Percentiles rank a stretch among this genome's conserved stretches.
These are phyloP conservation scores for Lepus americanus DNA, from an alignment of 2,113 vertebrate genomes.

Conservation along the genomic window DNA sequence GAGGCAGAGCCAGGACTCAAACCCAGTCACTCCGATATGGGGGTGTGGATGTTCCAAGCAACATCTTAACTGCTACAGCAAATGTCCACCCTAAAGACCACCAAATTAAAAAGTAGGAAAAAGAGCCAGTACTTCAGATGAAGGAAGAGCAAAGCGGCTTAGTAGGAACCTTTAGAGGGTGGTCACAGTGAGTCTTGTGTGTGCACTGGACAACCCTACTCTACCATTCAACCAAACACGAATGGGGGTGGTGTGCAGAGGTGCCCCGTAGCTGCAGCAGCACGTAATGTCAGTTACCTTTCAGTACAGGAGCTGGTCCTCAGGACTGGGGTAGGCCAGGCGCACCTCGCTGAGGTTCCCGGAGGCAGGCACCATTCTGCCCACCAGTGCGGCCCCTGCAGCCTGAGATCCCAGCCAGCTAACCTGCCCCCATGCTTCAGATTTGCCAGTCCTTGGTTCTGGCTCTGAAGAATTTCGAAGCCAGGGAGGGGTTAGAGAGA, in stretches of 20 bases:
- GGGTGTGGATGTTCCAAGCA: too few relatives aligned
- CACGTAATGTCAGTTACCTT: background rate
- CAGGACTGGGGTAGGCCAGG: background rate
- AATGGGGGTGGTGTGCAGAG: background rate
- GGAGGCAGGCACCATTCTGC: background rate
- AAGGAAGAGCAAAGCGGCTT: background rate
- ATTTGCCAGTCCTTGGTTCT: background rate
- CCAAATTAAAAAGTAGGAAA: background rate
- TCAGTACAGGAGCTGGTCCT: background rate
- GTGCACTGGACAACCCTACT: background rate
- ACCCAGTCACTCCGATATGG: too few relatives aligned
- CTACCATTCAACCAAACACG: background rate
- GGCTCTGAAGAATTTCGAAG: background rate
- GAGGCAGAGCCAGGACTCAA: too few relatives aligned
- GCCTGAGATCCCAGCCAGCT: background rate
- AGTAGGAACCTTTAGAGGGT: background rate
- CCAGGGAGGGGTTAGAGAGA: background rate
- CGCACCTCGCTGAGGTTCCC: background rate
- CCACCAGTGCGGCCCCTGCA: background rate
- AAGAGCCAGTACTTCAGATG: background rate
- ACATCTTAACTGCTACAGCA: too few relatives aligned
- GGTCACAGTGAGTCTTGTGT: background rate
- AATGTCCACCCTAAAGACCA: background rate
- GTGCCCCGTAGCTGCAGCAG: background rate
- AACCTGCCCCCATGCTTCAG: background rate